Percentiles rank a stretch among this genome's conserved stretches.
phyloP scores from a whole-genome alignment of 1,140 invertebrate species.

The Lanistes nyassanus region DNA sequence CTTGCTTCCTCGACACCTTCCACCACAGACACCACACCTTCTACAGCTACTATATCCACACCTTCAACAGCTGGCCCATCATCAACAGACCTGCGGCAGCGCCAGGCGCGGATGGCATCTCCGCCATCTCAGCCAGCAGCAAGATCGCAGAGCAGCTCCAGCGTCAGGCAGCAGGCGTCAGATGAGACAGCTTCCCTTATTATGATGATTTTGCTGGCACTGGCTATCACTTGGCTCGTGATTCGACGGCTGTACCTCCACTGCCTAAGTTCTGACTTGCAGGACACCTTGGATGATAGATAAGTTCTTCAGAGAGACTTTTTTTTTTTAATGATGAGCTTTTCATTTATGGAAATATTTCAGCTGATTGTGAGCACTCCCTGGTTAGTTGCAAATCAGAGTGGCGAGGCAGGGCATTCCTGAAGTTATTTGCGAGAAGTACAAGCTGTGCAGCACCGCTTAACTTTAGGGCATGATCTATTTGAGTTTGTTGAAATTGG shows the following conservation, averaged over 20 bases:
- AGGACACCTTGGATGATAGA: neutral
- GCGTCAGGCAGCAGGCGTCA: neutral
- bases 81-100: neutral
- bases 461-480: no score
- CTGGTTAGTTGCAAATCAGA: no score
- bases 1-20: neutral
- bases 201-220: conserved; percentile 16
- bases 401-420: no score
- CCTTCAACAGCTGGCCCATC: neutral
- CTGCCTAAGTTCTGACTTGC: neutral
- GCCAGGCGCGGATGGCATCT: neutral
- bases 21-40: neutral
- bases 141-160: neutral
- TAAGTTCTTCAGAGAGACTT: no score
- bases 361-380: no score
- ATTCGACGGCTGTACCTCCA: conserved; percentile 15
- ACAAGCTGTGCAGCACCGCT: no score
- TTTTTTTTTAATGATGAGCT: no score
- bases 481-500: no score
- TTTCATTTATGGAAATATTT: no score
- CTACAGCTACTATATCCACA: neutral
- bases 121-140: neutral
- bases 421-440: no score
- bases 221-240: conserved; percentile 17
- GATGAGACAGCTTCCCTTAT: neutral